Percentiles rank a stretch among this genome's conserved stretches.
Evolutionary conservation across 2,888 invertebrate species (phyloP).

Genomic region (Pseudoips prasinana): DNA sequence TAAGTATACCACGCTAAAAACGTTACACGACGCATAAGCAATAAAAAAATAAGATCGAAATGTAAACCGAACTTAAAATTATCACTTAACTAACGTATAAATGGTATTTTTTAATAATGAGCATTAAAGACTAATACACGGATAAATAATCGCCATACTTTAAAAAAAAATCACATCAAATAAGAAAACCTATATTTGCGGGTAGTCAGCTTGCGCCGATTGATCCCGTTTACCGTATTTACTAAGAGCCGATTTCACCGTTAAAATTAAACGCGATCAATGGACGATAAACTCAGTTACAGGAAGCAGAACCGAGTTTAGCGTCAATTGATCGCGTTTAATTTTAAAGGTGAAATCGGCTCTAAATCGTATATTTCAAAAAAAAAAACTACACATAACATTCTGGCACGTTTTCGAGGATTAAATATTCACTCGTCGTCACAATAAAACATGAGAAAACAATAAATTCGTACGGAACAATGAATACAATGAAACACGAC

Average conservation of each 20-base stretch:
- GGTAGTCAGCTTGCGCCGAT: slow-evolving; percentile 48
- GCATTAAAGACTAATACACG: slow-evolving; percentile 73
- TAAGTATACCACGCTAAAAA: no score
- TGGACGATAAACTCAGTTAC: no score
- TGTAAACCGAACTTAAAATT: slow-evolving; percentile 65
- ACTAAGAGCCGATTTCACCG: no score
- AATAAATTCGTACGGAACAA: slow-evolving; percentile 70
- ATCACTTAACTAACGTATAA: slow-evolving; percentile 66
- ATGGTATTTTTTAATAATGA: slow-evolving; percentile 77
- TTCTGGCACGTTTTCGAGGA: slow-evolving; percentile 77
- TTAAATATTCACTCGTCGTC: slow-evolving; percentile 52
- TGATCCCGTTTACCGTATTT: slow-evolving; percentile 55
- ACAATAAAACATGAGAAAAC: slow-evolving; percentile 47
- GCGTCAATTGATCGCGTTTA: no score
- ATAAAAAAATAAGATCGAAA: slow-evolving; percentile 53
- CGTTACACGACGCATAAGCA: no score
- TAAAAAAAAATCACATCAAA: slow-evolving; percentile 67
- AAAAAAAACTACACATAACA: slow-evolving; percentile 68
- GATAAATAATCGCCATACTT: slow-evolving; percentile 75
- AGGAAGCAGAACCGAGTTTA: no score
- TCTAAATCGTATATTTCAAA: slow-evolving; percentile 61
- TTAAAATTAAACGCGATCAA: no score
- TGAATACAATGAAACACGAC: slow-evolving; percentile 51
- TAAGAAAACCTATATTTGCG: slow-evolving; percentile 50
- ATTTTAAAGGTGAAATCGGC: no score